These are phyloP conservation scores for Neoascia interrupta DNA, from an alignment of 2,888 invertebrate genomes.

Conservation along the genomic window DNA sequence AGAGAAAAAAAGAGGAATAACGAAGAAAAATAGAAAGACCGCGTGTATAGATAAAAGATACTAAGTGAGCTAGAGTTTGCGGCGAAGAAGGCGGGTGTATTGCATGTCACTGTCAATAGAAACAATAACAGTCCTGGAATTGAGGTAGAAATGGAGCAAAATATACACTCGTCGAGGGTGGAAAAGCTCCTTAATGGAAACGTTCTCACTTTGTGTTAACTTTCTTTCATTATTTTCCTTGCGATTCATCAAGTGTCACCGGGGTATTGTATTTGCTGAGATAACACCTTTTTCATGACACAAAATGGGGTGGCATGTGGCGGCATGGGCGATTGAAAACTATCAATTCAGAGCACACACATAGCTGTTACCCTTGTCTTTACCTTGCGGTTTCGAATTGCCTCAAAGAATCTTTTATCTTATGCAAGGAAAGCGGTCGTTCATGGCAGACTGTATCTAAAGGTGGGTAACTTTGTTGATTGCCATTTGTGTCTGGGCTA, in stretches of 20 bases:
- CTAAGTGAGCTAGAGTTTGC: background rate
- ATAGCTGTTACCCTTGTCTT: background rate
- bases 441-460: too few species aligned
- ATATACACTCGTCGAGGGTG: background rate
- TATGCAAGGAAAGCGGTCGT: too few species aligned
- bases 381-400: too few species aligned
- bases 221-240: background rate
- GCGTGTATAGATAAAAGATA: conserved; percentile 3
- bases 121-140: conserved; percentile 10
- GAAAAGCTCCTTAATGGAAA: conserved; percentile 13
- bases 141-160: conserved; percentile 20
- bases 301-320: background rate
- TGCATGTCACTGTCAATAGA: conserved; percentile 16
- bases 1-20: background rate
- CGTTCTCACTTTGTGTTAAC: conserved; percentile 10
- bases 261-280: conserved; percentile 10
- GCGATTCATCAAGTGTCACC: conserved; percentile 38
- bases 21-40: background rate
- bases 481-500: too few species aligned
- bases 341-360: conserved; percentile 35
- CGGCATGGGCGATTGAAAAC: conserved; percentile 17
- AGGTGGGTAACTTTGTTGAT: too few species aligned
- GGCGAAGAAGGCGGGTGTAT: background rate
- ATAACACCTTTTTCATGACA: conserved; percentile 3
- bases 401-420: too few species aligned